Conservation (phyloP, 2,113 vertebrate genomes). For the Apodemus sylvaticus region DNA sequence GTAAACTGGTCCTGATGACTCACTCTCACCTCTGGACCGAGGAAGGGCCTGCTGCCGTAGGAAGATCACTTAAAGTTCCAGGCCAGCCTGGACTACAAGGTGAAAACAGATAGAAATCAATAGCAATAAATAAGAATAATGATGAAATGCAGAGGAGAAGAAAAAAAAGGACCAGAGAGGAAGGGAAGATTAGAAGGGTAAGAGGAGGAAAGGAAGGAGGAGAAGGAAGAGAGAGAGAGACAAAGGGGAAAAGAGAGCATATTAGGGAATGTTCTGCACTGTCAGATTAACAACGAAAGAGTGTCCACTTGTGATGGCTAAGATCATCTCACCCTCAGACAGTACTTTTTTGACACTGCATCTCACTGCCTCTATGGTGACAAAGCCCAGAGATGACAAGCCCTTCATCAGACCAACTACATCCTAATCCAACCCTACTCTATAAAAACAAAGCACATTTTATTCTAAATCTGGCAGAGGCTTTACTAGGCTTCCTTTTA, state of each 20-base stretch:
- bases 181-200: neutral
- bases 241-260: neutral
- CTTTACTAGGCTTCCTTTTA: neutral
- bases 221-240: no score
- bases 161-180: neutral
- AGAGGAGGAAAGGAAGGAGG: neutral
- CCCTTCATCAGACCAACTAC: conserved; percentile 50
- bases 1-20: conserved; percentile 78
- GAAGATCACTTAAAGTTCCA: neutral
- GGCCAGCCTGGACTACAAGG: neutral
- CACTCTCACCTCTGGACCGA: neutral
- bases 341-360: conserved; percentile 92
- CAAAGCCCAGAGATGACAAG: conserved; percentile 87
- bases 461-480: neutral
- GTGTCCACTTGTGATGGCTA: conserved; percentile 86
- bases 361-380: conserved; percentile 93
- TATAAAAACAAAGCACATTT: neutral
- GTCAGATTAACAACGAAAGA: conserved; percentile 84
- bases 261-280: conserved; percentile 74
- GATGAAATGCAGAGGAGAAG: conserved; percentile 45
- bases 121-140: conserved; percentile 81
- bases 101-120: conserved; percentile 74
- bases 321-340: conserved; percentile 78
- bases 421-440: neutral
- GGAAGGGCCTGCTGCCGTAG: neutral